Conservation (phyloP, 2,797 vertebrate genomes). For the Botia kubotai region DNA sequence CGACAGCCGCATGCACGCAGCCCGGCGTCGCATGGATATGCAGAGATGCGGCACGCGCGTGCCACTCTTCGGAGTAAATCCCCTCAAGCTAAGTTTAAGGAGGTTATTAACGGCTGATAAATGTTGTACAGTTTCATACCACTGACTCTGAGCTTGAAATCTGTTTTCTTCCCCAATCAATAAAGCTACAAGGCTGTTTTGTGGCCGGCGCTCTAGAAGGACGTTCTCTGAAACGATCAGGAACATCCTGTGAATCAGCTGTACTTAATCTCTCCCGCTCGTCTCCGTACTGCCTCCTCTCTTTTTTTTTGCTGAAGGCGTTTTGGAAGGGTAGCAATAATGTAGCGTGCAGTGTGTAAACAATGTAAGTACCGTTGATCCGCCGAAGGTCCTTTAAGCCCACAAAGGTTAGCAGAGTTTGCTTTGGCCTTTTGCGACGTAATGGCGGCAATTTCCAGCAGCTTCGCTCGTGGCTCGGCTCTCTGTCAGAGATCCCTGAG, state of each 20-base stretch:
- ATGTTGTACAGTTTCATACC: conserved; percentile 17
- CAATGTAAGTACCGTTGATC: conserved; percentile 59
- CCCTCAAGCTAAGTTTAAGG: conserved; percentile 10
- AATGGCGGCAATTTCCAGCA: conserved; percentile 57
- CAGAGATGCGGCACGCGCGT: neutral
- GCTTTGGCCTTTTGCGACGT: conserved; percentile 57
- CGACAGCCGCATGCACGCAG: neutral
- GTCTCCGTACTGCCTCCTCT: conserved; percentile 27
- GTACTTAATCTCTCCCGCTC: conserved; percentile 50
- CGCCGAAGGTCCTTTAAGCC: conserved; percentile 55
- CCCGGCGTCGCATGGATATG: neutral
- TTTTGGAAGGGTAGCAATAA: conserved; percentile 54
- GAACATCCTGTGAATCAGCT: conserved; percentile 39
- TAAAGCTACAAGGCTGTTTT: conserved; percentile 22
- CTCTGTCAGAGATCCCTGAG: conserved; percentile 57
- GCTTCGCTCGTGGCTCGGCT: conserved; percentile 43
- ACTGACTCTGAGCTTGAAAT: conserved; percentile 24
- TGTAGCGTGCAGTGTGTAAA: conserved; percentile 62
- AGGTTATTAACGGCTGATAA: conserved; percentile 19
- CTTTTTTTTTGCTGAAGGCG: conserved; percentile 57
- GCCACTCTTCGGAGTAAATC: neutral
- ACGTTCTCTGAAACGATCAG: conserved; percentile 24
- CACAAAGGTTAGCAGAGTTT: conserved; percentile 55
- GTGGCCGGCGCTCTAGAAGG: neutral
- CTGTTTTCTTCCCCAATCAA: conserved; percentile 29